Conservation (phyloP, 2,888 invertebrate species). For the Spodoptera picta region DNA sequence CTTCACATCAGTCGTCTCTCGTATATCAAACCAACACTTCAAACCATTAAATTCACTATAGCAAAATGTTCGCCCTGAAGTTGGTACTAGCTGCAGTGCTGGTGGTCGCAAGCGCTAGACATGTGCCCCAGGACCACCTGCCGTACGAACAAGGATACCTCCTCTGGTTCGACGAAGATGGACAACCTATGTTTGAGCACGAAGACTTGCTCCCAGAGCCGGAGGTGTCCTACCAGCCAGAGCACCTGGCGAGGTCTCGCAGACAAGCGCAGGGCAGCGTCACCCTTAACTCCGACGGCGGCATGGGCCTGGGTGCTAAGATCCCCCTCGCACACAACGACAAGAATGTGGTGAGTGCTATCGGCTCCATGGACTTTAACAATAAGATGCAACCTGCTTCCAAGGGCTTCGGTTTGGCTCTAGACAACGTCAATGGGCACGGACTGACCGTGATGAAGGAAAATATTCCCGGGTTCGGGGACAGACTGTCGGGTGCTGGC, state of each 20-base stretch:
- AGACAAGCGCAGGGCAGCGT: slow-evolving; percentile 34
- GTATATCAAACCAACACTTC: slow-evolving; percentile 2
- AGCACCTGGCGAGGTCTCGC: slow-evolving; percentile 17
- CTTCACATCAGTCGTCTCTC: slow-evolving; percentile 17
- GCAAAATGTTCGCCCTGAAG: slow-evolving; percentile 6
- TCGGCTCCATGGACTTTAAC: slow-evolving; percentile 20
- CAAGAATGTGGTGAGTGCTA: slow-evolving; percentile 32
- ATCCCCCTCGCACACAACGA: slow-evolving; percentile 26
- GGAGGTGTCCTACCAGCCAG: slow-evolving; percentile 10
- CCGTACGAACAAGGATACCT: slow-evolving; percentile 11
- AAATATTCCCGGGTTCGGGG: slow-evolving; percentile 16
- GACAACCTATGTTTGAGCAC: slow-evolving; percentile 3
- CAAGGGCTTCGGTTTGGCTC: slow-evolving; percentile 27
- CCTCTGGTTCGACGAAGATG: slow-evolving; percentile 11
- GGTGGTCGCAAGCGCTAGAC: slow-evolving; percentile 29
- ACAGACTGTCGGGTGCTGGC: slow-evolving; percentile 20
- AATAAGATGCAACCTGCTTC: slow-evolving; percentile 16
- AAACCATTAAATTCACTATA: not conserved
- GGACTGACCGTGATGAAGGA: slow-evolving; percentile 22
- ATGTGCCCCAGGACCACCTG: slow-evolving; percentile 23
- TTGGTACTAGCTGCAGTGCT: slow-evolving; percentile 29
- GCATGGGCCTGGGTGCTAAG: slow-evolving; percentile 12
- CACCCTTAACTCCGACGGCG: slow-evolving; percentile 36
- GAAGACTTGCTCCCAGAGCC: not conserved
- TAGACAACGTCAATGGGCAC: slow-evolving; percentile 35